A percentile compares a stretch with the other conserved stretches of the same genome.
phyloP scores from a whole-genome alignment of 2,113 vertebrate genomes.

The Malaclemys terrapin region DNA sequence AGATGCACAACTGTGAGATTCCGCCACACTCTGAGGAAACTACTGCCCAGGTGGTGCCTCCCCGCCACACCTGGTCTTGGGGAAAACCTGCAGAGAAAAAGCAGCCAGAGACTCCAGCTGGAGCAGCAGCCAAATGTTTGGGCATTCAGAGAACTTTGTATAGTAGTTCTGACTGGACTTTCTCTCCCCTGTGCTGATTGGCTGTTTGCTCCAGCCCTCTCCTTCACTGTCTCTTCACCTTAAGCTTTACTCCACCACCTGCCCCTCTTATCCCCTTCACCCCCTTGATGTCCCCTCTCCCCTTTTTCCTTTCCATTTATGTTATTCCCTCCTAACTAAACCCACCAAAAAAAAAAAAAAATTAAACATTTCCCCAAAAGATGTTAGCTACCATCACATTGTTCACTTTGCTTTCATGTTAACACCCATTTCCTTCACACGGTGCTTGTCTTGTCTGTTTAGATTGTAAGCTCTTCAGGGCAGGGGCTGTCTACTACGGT shows the following conservation, averaged over 20 bases:
- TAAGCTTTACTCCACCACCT: neutral
- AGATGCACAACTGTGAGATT: neutral
- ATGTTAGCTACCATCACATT: neutral
- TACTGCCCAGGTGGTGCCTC: neutral
- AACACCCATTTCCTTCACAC: neutral
- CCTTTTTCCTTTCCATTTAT: neutral
- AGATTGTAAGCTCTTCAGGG: neutral
- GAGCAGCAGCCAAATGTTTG: neutral
- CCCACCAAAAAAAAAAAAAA: neutral
- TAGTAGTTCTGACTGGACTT: neutral
- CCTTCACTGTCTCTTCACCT: neutral
- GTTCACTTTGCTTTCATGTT: neutral
- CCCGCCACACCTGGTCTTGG: neutral
- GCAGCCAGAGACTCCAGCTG: neutral
- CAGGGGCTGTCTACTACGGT: neutral
- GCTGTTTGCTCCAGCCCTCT: neutral
- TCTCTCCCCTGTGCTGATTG: neutral
- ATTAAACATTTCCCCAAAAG: neutral
- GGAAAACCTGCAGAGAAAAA: neutral
- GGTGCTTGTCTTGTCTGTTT: neutral
- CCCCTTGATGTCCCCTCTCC: neutral
- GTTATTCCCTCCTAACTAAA: neutral
- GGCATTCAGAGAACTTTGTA: neutral
- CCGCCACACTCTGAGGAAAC: neutral
- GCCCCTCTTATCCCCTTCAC: neutral